phyloP scores from a whole-genome alignment of 35 echinoderm and acorn worm species.

The Apostichopus parvimensis region DNA sequence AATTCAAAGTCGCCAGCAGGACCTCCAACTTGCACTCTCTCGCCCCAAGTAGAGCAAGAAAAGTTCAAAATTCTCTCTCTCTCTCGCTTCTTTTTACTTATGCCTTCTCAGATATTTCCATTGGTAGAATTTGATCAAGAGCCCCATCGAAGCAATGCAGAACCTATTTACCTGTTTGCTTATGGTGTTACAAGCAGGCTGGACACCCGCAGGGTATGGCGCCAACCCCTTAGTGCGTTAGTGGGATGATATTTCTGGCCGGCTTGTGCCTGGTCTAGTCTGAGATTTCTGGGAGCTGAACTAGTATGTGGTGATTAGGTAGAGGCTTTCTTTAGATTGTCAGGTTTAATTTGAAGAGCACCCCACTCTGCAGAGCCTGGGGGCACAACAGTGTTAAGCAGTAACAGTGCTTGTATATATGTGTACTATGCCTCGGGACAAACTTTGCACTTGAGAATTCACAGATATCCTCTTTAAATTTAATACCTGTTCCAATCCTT shows the following conservation, averaged over 20 bases:
- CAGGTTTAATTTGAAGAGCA: conserved; percentile 79
- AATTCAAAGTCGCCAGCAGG: conserved; percentile 25
- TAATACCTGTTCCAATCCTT: neutral
- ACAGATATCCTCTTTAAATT: conserved; percentile 23
- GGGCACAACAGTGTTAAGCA: conserved; percentile 36
- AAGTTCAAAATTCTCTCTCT: conserved; percentile 45
- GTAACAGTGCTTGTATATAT: conserved; percentile 7
- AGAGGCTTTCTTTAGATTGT: conserved; percentile 72
- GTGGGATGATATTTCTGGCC: conserved; percentile 75
- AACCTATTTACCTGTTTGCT: conserved; percentile 93
- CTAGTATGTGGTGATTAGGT: conserved; percentile 57
- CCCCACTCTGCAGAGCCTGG: conserved; percentile 37
- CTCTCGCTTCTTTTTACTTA: neutral
- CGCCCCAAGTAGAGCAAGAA: neutral
- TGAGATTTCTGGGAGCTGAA: neutral
- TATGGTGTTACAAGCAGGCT: conserved; percentile 64
- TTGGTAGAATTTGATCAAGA: conserved; percentile 45
- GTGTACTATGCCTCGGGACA: neutral
- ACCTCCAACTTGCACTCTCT: conserved; percentile 44
- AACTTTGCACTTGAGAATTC: neutral
- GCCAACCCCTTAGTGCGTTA: conserved; percentile 82
- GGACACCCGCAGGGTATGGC: conserved; percentile 70
- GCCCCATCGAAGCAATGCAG: conserved; percentile 9
- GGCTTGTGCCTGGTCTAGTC: conserved; percentile 40
- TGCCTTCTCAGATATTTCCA: conserved; percentile 1